A percentile compares a stretch with the other conserved stretches of the same genome.
phyloP scores from a whole-genome alignment of 1,140 invertebrate genomes.

The Ips nitidus region DNA sequence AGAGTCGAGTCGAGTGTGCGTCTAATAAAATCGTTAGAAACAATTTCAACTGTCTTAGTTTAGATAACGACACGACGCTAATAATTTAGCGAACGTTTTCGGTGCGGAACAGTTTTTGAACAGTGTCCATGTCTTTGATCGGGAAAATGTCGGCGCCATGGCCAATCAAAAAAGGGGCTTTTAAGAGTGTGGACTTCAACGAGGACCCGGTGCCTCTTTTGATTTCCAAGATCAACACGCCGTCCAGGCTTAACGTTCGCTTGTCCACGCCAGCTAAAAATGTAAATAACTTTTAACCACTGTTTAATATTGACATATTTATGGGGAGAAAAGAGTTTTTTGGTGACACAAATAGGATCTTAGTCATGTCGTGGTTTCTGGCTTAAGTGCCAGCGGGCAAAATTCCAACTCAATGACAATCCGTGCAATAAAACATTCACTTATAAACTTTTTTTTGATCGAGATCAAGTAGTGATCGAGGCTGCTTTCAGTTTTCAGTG shows the following conservation, averaged over 20 bases:
- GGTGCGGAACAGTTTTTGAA: background rate
- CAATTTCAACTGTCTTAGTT: background rate
- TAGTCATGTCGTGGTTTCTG: conserved; percentile 6
- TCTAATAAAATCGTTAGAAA: background rate
- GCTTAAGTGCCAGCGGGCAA: conserved; percentile 22
- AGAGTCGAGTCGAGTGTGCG: conserved; percentile 10
- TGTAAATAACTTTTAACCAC: conserved; percentile 35
- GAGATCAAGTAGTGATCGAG: no score
- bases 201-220: conserved; percentile 47
- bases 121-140: conserved; percentile 6
- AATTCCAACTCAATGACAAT: conserved; percentile 13
- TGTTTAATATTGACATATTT: background rate
- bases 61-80: background rate
- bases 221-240: conserved; percentile 28
- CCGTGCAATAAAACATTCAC: background rate
- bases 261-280: conserved; percentile 22
- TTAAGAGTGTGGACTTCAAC: conserved; percentile 56
- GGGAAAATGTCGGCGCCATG: conserved; percentile 59
- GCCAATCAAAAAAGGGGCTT: conserved; percentile 66
- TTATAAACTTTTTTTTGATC: no score
- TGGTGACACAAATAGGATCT: conserved; percentile 10
- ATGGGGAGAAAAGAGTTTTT: background rate
- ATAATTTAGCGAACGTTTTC: background rate
- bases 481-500: no score
- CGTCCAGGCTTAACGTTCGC: conserved; percentile 36